Evolutionary conservation across 2,888 invertebrate genomes (phyloP), one percentile per base, ranked within the genome.

Genomic region (Craniophora ligustri): DNA sequence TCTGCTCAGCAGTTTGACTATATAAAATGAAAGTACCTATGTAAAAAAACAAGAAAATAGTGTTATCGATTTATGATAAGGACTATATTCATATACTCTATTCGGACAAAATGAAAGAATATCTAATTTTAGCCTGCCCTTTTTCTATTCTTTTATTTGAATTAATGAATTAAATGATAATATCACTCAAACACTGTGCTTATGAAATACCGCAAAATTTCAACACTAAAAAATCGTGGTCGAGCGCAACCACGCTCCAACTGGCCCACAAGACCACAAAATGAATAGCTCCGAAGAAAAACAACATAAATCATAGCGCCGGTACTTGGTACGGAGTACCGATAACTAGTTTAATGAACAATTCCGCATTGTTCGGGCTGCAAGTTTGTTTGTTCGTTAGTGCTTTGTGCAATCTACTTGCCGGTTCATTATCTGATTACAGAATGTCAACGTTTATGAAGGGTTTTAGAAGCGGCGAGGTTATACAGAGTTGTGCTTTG

Each of bases 331-430:
- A 19, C 42, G 34, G n/a, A 32, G 53, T 34, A 38, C 47, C 60
- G 63, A 64, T 49, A 60, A 45, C 48, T 39, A 63, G 65, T 60
- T 41, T 48, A 48, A 66, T 66, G 48, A 54, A 64, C 62, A 58
- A 59, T 40, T 59, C 47, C 60, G 42, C 54, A 60, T 66, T 64
- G 66, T 64, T 60, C 47, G 15, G 46, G 30, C 19, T 39, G 35
- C 51, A 65, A 63, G 65, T 60, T 63, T 54, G 60, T 54, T 60
- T 38, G 55, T 66, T 64, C 59, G 63, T 60, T 53, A 59, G 35
- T 35, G 59, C 63, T 73, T 73, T 73, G 66, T 73, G 66, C 61
- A 61, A 70, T 65, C 64, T 47, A 53, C 23, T 45, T 42, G 42
- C 14, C 39, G 26, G 11, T 40, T 60, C 62, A 60, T 67, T 67